Evolutionary conservation across 2,797 vertebrate genomes (phyloP).

Genomic region (Rhabdomys pumilio): DNA sequence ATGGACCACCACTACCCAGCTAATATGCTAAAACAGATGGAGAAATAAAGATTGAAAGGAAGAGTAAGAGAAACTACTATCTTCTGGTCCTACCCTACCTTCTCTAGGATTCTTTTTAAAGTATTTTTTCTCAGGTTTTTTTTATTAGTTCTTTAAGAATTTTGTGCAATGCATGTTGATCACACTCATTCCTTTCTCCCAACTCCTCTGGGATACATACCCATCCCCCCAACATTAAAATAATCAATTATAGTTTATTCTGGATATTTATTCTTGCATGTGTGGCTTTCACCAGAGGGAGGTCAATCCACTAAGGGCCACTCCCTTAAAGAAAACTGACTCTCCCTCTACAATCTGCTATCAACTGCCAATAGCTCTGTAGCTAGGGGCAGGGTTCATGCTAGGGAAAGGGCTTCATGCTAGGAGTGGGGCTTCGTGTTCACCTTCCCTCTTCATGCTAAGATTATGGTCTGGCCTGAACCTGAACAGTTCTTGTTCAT

Average conservation of each 20-base stretch:
- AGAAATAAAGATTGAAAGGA: slow-evolving; percentile 5
- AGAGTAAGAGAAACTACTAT: background rate
- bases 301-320: no score
- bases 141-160: background rate
- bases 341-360: background rate
- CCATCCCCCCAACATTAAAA: background rate
- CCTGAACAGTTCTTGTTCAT: no score
- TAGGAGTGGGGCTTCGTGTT: background rate
- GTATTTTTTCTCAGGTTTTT: background rate
- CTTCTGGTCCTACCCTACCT: background rate
- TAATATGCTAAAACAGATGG: background rate
- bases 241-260: background rate
- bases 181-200: no score
- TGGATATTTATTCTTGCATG: no score
- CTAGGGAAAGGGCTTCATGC: no score
- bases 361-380: background rate
- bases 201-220: background rate
- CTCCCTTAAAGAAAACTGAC: background rate
- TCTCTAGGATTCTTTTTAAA: background rate
- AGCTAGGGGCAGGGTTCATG: background rate
- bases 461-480: background rate
- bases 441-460: background rate
- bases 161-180: background rate
- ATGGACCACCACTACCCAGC: background rate
- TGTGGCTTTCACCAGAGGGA: background rate